Base-by-base conservation (phyloP, 2,797 vertebrate genomes). In the Sebastes oblongus region DNA sequence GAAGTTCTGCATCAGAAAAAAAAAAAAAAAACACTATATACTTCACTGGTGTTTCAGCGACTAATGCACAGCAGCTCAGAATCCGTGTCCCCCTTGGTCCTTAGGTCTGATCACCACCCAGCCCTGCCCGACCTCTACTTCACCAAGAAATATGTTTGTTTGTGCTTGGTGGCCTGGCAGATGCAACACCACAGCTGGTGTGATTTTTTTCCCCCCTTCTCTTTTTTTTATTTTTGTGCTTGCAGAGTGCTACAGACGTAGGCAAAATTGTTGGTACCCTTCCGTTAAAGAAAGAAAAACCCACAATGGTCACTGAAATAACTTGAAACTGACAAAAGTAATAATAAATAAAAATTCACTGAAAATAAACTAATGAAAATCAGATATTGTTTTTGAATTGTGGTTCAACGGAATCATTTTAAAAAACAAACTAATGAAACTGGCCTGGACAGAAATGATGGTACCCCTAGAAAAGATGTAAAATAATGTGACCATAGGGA, bases 131-230 rank as follows among this genome's bases (percentile, higher is more conserved):
- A 39, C n/a, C 58, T 61, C 50, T 27, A 14, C 62, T 60, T 61
- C 58, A 34, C 34, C n/a, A 66, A 52, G 18, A 89, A 73, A 82
- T 74, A 60, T 4, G n/a, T 25, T 27, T 84, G 27, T 69, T 66
- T 82, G 62, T 77, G 54, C 46, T 72, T 22, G n/a, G 22, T 82
- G 60, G 3, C 54, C 54, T 25, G 30, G 36, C 69, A 77, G 67
- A 83, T 85, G 80, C 60, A 73, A 18, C 27, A 18, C n/a, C 18
- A 59, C 12, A 83, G 56, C 59, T 65, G 64, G 6, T 59, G 25
- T 36, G 32, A 64, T 66, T 58, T 32, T 56, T 50, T 22, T 54
- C 13, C 0, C 16, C 20, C 5, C 22, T 12, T 24, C 12, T 20
- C 3, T 46, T 8, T 18, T 54, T 6, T 55, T 55, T 20, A 13